These are phyloP conservation scores for Apaloderma vittatum DNA, from an alignment of 2,113 vertebrate genomes.

Conservation along the genomic window DNA sequence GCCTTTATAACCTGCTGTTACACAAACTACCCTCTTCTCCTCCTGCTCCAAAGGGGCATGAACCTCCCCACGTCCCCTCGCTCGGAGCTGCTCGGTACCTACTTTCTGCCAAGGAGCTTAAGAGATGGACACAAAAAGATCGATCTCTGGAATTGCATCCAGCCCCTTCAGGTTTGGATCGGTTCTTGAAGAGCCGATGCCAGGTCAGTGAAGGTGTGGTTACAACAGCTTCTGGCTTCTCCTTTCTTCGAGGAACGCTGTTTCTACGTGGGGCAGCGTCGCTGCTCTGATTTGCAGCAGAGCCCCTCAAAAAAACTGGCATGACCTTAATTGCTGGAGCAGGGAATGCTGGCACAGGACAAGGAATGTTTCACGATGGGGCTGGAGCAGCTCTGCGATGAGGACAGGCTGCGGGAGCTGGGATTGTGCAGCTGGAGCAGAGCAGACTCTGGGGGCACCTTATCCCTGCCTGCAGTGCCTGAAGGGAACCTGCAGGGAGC, in stretches of 20 bases:
- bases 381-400: too few relatives aligned
- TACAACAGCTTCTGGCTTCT: neutral
- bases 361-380: neutral
- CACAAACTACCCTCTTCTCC: neutral
- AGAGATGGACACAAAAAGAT: accelerated
- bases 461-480: too few relatives aligned
- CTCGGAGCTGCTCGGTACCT: neutral
- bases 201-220: neutral
- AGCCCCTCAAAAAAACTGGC: neutral
- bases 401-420: too few relatives aligned
- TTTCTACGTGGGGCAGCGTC: accelerated
- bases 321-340: neutral
- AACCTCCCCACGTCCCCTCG: accelerated
- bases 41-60: accelerated
- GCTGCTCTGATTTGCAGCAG: neutral
- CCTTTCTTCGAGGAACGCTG: neutral
- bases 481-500: too few relatives aligned
- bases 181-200: accelerated
- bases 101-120: accelerated
- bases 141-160: accelerated
- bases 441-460: too few relatives aligned
- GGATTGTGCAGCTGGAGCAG: too few relatives aligned
- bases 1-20: too few relatives aligned
- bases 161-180: neutral
- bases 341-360: neutral